A percentile compares a stretch with the other conserved stretches of the same genome.
Evolutionary conservation across 2,797 vertebrate genomes (phyloP).

Genomic region (Chelmon rostratus): DNA sequence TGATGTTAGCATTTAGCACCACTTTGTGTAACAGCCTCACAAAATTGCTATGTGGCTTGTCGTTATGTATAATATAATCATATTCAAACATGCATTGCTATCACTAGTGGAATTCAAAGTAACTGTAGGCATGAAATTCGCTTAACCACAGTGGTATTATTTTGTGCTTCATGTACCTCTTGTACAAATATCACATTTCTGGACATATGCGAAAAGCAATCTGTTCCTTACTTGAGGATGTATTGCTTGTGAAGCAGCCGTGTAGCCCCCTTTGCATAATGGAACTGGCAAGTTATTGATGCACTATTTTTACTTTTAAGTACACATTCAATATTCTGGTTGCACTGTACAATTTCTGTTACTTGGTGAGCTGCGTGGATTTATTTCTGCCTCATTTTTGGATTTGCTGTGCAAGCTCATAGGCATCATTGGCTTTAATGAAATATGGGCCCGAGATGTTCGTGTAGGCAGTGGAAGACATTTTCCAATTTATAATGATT

Average conservation of each 20-base stretch:
- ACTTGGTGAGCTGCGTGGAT: conserved; percentile 48
- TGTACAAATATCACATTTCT: background rate
- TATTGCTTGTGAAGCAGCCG: conserved; percentile 16
- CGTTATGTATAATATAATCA: background rate
- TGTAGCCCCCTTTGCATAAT: conserved; percentile 25
- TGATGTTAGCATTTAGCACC: background rate
- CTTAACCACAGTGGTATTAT: background rate
- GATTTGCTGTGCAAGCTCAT: conserved; percentile 53
- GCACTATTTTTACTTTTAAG: conserved; percentile 50
- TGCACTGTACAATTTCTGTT: conserved; percentile 33
- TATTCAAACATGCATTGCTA: background rate
- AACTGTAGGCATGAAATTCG: background rate
- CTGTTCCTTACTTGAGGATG: background rate
- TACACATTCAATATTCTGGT: conserved; percentile 54
- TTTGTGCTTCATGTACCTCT: background rate
- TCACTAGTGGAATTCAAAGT: background rate
- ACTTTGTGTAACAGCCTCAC: background rate
- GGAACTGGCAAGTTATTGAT: conserved; percentile 46
- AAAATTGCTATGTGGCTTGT: background rate
- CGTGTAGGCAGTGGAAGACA: conserved; percentile 35
- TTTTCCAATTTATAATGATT: conserved; percentile 57
- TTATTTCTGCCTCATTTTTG: conserved; percentile 57
- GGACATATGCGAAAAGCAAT: background rate
- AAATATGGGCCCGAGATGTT: conserved; percentile 47
- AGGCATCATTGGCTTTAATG: conserved; percentile 60